phyloP scores from a whole-genome alignment of 2,797 vertebrate species.

The Hippoglossus hippoglossus region DNA sequence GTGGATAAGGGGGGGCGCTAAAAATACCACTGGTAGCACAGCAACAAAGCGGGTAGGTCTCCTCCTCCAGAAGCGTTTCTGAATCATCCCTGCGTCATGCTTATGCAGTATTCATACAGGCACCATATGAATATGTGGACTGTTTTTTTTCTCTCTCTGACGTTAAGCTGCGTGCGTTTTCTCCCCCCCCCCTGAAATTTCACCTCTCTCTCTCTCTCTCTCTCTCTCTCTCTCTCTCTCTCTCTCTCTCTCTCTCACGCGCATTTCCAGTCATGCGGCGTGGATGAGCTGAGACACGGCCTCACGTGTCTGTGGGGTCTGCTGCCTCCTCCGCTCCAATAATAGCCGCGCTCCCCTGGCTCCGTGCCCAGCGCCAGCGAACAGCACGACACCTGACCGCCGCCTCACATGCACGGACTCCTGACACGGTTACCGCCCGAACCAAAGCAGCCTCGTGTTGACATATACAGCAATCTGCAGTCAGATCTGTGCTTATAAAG shows the following conservation, averaged over 20 bases:
- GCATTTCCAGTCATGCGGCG: constrained; percentile 72
- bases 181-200: constrained; percentile 1
- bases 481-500: constrained; percentile 68
- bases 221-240: background rate
- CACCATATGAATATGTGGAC: background rate
- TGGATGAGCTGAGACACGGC: constrained; percentile 77
- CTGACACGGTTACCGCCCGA: constrained; percentile 80
- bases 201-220: constrained; percentile 12
- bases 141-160: constrained; percentile 1
- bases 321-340: constrained; percentile 83
- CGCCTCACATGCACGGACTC: constrained; percentile 86
- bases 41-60: constrained; percentile 57
- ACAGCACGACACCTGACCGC: constrained; percentile 86
- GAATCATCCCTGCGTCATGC: constrained; percentile 29
- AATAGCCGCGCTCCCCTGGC: constrained; percentile 84
- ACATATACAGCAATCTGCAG: constrained; percentile 56
- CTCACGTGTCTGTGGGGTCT: constrained; percentile 84
- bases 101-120: constrained; percentile 23
- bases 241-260: constrained; percentile 9
- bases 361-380: constrained; percentile 74
- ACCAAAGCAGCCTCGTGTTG: constrained; percentile 81
- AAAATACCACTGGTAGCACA: constrained; percentile 72
- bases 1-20: constrained; percentile 64
- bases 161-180: constrained; percentile 2
- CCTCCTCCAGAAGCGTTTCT: constrained; percentile 1